Conservation (phyloP, 1,140 invertebrate genomes). For the Megalonaias nervosa region DNA sequence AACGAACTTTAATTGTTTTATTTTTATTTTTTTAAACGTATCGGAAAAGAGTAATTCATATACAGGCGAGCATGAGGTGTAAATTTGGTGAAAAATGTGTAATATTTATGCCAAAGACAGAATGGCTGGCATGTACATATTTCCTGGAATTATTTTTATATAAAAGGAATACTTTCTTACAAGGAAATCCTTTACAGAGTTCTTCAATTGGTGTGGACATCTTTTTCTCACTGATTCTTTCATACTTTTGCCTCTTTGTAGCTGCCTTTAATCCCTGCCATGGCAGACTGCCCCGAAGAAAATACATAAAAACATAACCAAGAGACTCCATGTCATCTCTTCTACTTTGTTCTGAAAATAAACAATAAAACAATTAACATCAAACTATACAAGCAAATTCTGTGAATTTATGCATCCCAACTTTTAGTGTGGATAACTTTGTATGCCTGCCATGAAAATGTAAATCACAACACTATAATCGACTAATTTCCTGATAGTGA, state of each 20-base stretch:
- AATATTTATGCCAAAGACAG: no score
- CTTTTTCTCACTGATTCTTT: conserved; percentile 98
- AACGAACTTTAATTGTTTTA: no score
- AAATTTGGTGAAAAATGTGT: no score
- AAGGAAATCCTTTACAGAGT: conserved; percentile 92
- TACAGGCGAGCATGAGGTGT: no score
- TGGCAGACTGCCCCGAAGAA: conserved; percentile 74
- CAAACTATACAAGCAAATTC: no score
- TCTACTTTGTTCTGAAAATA: conserved; percentile 73
- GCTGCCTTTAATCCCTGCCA: conserved; percentile 77
- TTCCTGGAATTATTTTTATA: background rate
- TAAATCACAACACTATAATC: no score
- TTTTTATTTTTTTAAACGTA: no score
- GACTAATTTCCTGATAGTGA: no score
- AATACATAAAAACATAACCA: conserved; percentile 78
- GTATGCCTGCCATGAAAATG: no score
- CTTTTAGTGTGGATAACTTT: no score
- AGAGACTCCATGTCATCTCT: conserved; percentile 77
- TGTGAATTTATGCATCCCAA: no score
- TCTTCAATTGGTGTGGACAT: conserved; percentile 98
- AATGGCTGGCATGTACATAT: background rate
- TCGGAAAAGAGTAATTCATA: no score
- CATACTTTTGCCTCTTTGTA: conserved; percentile 86
- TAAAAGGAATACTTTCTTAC: conserved; percentile 49
- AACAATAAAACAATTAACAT: background rate